A percentile compares a stretch with the other conserved stretches of the same genome.
Conservation (phyloP, 2,888 invertebrate genomes). For the Nebria salina region DNA sequence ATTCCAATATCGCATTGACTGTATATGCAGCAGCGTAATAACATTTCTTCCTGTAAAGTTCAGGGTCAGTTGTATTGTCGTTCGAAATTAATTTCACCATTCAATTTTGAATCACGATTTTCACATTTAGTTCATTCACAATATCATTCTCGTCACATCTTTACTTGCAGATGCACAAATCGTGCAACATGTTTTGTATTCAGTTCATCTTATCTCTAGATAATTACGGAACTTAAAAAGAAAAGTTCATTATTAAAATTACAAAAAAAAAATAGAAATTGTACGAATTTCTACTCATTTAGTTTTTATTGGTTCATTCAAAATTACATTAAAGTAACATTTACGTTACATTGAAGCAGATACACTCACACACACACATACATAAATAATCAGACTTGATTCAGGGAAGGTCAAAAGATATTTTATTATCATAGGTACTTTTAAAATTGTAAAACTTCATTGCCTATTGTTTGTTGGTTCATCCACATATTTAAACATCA, state of each 20-base stretch:
- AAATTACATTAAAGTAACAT: too few relatives aligned
- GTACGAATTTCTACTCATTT: neutral
- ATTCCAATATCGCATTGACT: neutral
- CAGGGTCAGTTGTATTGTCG: neutral
- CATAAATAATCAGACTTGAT: too few relatives aligned
- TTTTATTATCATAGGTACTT: too few relatives aligned
- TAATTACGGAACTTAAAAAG: neutral
- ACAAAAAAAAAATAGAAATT: neutral
- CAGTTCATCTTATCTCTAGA: neutral
- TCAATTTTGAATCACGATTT: neutral
- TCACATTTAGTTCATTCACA: conserved; percentile 1
- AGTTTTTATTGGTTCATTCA: too few relatives aligned
- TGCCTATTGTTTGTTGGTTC: too few relatives aligned
- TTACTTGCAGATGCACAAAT: neutral
- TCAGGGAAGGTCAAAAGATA: too few relatives aligned
- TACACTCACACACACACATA: too few relatives aligned
- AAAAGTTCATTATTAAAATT: neutral
- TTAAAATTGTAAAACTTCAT: too few relatives aligned
- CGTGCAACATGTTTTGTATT: neutral
- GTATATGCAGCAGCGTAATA: neutral
- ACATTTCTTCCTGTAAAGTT: neutral
- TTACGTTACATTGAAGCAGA: too few relatives aligned
- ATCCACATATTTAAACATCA: too few relatives aligned
- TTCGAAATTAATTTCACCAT: neutral
- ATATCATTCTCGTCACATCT: neutral